Evolutionary conservation across 2,113 vertebrate species (phyloP), one percentile per base, ranked within the genome.

Genomic region (Bujurquina vittata): DNA sequence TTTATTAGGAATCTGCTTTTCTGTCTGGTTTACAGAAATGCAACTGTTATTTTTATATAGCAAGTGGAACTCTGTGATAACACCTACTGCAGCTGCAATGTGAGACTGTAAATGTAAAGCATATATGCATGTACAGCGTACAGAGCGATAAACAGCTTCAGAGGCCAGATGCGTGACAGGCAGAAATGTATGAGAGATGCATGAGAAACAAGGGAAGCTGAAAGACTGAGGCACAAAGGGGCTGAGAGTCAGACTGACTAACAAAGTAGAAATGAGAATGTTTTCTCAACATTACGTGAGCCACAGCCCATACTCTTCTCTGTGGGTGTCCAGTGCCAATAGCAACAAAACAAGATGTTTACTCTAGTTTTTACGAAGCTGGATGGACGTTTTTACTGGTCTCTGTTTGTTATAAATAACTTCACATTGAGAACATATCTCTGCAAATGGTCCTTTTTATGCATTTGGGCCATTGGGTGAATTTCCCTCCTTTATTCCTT

Each of bases 301-400:
- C 59, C 62, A 67, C 43, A 75, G 58, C 58, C 59, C 29, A 60
- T 90, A 81, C 87, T 91, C 84, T 86, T 78, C 87, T 67, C 81
- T 31, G 72, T 35, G 77, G 79, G 87, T 81, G 63, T 59, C 75
- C 37, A 61, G 75, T 6, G 43, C 75, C 79, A 82, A 76, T 54
- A 67, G 61, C 29, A n/a, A 59, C 58, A 59, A 57, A 74, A 55
- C 65, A 84, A 79, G 52, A 58, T 17, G 2, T 85, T 85, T 82
- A 92, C 91, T 94, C 86, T 81, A 69, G 18, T 81, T 91, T 89
- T 93, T 83, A 94, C 91, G 87, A 91, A 88, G 75, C 75, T 79
- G 62, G 49, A 78, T 37, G 43, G 29, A 75, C 61, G 43, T 54
- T 77, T 85, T 89, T 72, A 83, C 60, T 46, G 77, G 75, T 60